These are phyloP conservation scores for Campoletis sonorensis DNA, from an alignment of 1,140 invertebrate genomes.

Conservation along the genomic window DNA sequence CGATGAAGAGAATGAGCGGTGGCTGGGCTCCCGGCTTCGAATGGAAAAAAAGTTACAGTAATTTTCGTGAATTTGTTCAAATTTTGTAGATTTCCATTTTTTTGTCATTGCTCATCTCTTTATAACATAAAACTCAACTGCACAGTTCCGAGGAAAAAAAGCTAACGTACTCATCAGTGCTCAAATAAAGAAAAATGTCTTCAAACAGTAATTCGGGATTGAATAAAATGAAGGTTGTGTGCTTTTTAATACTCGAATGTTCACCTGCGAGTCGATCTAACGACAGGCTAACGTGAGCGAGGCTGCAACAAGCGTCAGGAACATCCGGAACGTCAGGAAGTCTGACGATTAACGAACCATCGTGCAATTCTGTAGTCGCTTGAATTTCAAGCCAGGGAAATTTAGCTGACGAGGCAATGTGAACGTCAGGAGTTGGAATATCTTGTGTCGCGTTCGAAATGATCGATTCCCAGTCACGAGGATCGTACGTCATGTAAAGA, in stretches of 20 bases:
- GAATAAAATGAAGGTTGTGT: neutral
- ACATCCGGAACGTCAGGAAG: conserved; percentile 66
- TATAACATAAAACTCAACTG: no score
- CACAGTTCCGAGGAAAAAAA: no score
- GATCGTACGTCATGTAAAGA: conserved; percentile 83
- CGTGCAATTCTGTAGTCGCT: conserved; percentile 70
- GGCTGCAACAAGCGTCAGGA: conserved; percentile 68
- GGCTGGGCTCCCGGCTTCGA: no score
- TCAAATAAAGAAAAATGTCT: no score
- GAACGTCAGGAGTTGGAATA: conserved; percentile 62
- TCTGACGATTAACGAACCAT: conserved; percentile 69
- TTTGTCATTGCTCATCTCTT: no score
- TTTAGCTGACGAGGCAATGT: conserved; percentile 62
- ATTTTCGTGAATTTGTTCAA: no score
- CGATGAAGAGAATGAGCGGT: no score
- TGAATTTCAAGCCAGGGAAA: conserved; percentile 66
- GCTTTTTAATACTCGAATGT: conserved; percentile 2
- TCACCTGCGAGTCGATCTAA: conserved; percentile 64
- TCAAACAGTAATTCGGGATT: neutral
- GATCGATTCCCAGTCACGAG: conserved; percentile 77
- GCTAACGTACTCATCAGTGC: no score
- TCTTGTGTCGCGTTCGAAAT: conserved; percentile 59
- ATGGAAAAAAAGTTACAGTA: no score
- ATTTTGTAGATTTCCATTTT: no score
- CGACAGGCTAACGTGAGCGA: conserved; percentile 70